A percentile compares a stretch with the other conserved stretches of the same genome.
These are phyloP conservation scores for Nemapogon koenigi DNA, from an alignment of 2,888 invertebrate genomes.

Conservation along the genomic window DNA sequence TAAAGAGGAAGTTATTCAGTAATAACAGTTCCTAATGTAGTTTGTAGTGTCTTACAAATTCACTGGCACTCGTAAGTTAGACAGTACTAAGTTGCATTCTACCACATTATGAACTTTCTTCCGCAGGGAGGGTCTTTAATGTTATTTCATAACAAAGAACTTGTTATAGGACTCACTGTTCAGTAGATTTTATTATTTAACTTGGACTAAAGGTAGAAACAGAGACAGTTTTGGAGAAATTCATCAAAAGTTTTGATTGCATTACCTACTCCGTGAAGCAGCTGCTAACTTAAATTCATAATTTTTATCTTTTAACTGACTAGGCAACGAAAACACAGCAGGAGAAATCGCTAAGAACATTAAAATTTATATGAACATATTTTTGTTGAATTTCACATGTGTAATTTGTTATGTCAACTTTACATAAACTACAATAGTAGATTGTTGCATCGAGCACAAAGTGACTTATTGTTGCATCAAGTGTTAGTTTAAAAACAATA, in stretches of 20 bases:
- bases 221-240: slow-evolving; percentile 53
- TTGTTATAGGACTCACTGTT: slow-evolving; percentile 31
- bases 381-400: no score
- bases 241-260: slow-evolving; percentile 62
- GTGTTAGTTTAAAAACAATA: no score
- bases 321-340: no score
- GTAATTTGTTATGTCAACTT: no score
- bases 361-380: no score
- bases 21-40: no score
- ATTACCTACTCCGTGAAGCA: slow-evolving; percentile 42
- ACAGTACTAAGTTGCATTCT: slow-evolving; percentile 2
- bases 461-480: no score
- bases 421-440: no score
- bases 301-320: slow-evolving; percentile 1
- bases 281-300: slow-evolving; percentile 21
- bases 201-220: slow-evolving; percentile 50
- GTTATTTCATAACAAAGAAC: slow-evolving; percentile 25
- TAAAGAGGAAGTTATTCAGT: no score
- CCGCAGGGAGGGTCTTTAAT: slow-evolving; percentile 21
- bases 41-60: no score
- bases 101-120: slow-evolving; percentile 3
- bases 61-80: neutral
- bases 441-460: no score
- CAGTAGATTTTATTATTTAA: slow-evolving; percentile 48
- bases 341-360: no score